Evolutionary conservation across 2,888 invertebrate genomes (phyloP).

Genomic region (Podotricha telesiphe): DNA sequence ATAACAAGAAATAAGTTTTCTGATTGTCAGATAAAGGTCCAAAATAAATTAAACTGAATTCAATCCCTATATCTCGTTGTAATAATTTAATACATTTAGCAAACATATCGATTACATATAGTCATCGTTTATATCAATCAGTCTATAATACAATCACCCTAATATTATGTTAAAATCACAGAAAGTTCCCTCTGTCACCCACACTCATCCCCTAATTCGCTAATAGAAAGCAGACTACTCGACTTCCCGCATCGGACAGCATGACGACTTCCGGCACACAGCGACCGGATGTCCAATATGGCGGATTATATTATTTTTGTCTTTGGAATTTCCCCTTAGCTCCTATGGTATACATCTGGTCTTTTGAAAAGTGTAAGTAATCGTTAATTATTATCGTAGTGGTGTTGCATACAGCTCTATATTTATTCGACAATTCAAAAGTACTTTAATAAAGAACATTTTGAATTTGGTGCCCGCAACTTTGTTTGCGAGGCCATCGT

Average conservation of each 20-base stretch:
- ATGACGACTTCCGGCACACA: constrained; percentile 72
- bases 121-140: not conserved
- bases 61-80: not conserved
- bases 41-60: too few relatives aligned
- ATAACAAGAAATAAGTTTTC: too few relatives aligned
- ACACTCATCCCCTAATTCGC: constrained; percentile 73
- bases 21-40: too few relatives aligned
- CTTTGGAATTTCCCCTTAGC: constrained; percentile 38
- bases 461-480: not conserved
- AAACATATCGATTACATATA: not conserved
- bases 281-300: constrained; percentile 55
- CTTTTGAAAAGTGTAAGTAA: too few relatives aligned
- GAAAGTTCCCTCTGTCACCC: constrained; percentile 46
- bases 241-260: constrained; percentile 67
- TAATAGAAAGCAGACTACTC: constrained; percentile 79
- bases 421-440: too few relatives aligned
- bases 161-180: constrained; percentile 59
- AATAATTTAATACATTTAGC: not conserved
- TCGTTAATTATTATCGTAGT: too few relatives aligned
- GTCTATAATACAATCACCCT: constrained; percentile 10
- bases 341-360: not conserved
- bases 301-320: constrained; percentile 43
- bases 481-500: not conserved
- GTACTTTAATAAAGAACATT: too few relatives aligned
- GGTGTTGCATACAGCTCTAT: too few relatives aligned